Evolutionary conservation across 2,888 invertebrate species (phyloP).

Genomic region (Spodoptera picta): DNA sequence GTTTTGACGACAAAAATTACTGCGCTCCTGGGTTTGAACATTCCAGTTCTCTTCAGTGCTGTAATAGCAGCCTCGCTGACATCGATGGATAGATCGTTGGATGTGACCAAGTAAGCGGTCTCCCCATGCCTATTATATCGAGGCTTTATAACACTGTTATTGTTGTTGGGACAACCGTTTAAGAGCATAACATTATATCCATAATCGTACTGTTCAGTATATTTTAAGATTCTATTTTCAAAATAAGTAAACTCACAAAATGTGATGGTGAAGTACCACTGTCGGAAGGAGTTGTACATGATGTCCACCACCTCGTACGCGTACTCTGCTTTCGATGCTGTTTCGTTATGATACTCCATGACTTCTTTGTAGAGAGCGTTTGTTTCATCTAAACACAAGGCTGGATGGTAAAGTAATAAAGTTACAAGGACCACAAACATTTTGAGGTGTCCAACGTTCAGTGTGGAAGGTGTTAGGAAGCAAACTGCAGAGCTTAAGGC

Average conservation of each 20-base stretch:
- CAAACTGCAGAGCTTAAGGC: conserved; percentile 71
- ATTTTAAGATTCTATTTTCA: conserved; percentile 81
- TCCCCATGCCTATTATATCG: conserved; percentile 79
- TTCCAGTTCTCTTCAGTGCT: conserved; percentile 76
- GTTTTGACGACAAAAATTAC: conserved; percentile 80
- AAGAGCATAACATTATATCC: conserved; percentile 81
- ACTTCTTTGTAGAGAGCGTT: conserved; percentile 70
- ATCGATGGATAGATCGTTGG: conserved; percentile 71
- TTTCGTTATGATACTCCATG: conserved; percentile 71
- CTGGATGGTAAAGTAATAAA: conserved; percentile 56
- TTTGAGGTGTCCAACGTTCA: conserved; percentile 55
- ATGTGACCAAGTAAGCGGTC: conserved; percentile 80
- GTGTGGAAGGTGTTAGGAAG: conserved; percentile 39
- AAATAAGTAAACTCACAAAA: conserved; percentile 85
- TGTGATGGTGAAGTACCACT: conserved; percentile 83
- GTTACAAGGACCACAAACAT: conserved; percentile 64
- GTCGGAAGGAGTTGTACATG: conserved; percentile 79
- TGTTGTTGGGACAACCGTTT: conserved; percentile 75
- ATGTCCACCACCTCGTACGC: conserved; percentile 77
- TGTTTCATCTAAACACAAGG: conserved; percentile 53
- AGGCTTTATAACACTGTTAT: conserved; percentile 74
- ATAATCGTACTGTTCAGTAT: conserved; percentile 76
- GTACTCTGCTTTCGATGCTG: conserved; percentile 70
- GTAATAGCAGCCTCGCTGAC: conserved; percentile 73
- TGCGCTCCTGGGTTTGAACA: conserved; percentile 80